phyloP scores from a whole-genome alignment of 2,888 invertebrate genomes.

The Phalera bucephala region DNA sequence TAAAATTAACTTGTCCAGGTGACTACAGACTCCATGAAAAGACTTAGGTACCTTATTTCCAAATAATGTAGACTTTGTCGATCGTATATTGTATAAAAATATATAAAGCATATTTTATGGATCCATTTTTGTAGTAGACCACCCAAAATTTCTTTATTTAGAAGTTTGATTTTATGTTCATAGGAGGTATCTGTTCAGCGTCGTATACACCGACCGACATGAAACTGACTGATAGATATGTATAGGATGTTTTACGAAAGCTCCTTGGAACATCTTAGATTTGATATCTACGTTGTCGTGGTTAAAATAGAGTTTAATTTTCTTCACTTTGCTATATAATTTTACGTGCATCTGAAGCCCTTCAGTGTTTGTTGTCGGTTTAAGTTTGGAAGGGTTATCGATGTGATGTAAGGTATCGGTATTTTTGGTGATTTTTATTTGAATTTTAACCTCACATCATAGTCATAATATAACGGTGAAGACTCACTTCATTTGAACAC shows the following conservation, averaged over 20 bases:
- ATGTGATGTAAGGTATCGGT: conserved; percentile 4
- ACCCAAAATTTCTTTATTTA: too few species aligned
- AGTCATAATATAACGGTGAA: too few species aligned
- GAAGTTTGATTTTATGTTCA: too few species aligned
- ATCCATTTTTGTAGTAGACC: too few species aligned
- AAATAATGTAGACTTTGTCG: too few species aligned
- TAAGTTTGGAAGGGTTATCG: conserved; percentile 12
- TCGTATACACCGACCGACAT: conserved; percentile 7
- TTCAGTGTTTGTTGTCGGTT: conserved; percentile 27
- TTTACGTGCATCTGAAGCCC: conserved; percentile 14
- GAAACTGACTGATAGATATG: conserved; percentile 22
- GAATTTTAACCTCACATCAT: too few species aligned
- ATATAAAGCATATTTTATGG: too few species aligned
- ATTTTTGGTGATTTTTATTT: background rate
- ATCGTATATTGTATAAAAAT: too few species aligned
- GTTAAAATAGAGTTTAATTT: conserved; percentile 3
- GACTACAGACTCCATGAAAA: too few species aligned
- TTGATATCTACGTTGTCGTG: background rate
- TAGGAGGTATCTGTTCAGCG: conserved; percentile 14
- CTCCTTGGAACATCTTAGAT: background rate
- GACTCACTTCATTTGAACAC: too few species aligned
- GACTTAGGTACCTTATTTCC: too few species aligned
- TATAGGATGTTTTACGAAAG: conserved; percentile 25
- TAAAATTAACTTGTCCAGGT: too few species aligned
- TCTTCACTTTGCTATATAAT: background rate